Base-by-base conservation (phyloP, 2,888 invertebrate genomes). In the Acleris emargana region DNA sequence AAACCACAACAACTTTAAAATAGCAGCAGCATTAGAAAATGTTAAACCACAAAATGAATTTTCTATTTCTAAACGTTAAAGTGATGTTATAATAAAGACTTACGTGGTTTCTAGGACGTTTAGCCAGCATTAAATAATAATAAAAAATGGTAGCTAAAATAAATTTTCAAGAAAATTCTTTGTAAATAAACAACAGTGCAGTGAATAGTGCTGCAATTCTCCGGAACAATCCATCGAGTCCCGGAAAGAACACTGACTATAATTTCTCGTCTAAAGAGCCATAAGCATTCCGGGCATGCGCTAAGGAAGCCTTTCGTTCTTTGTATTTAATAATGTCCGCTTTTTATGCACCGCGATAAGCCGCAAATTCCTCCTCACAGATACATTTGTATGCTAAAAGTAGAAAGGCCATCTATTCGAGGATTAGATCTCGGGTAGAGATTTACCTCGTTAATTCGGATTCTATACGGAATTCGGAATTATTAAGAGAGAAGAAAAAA, bases 331-430 rank as follows among this genome's bases (percentile, higher is more conserved):
- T 60, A 60, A 61, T 57, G 57, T 51, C 47, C 57, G 54, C 57
- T 61, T 55, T 64, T 54, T 54, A 58, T 49, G 47, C 47, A 54
- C 28, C 53, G 32, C 54, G 64, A 66, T 66, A 66, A 66, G 60
- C 43, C 51, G 45, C 60, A 51, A 52, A 57, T 47, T 58, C 54
- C 54, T 63, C 51, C 57, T 58, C 28, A 58, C 43, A n/a, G 17
- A n/a, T n/a, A 16, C 54, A 66, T 66, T 66, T 66, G 66, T 66
- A 66, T 66, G 66, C 66, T 57, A 66, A 66, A 66, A 66, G 66
- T 66, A 60, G 38, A 55, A 38, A 45, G 47, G 45, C 55, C 60
- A 66, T 66, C 66, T 42, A 66, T 66, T 66, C 47, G 25, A n/a
- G 66, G 66, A 66, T 66, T 66, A 66, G 66, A 66, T 66, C 66